Evolutionary conservation across 2,888 invertebrate species (phyloP), one percentile per base, ranked within the genome.

Genomic region (Beris chalybata): DNA sequence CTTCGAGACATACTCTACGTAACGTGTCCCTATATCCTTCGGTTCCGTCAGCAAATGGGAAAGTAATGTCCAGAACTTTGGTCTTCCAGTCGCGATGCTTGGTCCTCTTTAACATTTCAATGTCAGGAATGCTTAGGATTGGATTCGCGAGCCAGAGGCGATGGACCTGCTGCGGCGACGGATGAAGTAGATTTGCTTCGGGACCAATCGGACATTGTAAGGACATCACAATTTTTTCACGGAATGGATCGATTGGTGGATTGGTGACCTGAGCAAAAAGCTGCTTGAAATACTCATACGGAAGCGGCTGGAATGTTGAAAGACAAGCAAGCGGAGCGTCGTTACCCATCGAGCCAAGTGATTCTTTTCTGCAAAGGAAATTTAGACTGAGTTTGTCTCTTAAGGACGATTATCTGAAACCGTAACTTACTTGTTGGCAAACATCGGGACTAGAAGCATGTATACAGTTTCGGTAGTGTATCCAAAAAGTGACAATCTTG

Each of bases 221-320:
- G 0, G 97, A 97, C 98, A 99, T 99, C 69, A 99, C 97, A 71
- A 98, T 93, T 82, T 95, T 95, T 83, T 99, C 99, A 74, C 87
- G 85, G 87, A 99, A 98, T 45, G 99, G 99, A 84, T 99, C 99
- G 73, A 99, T 98, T 4, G 99, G 99, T 5, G 99, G 99, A 84
- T 99, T 99, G 74, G 99, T 99, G 73, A 97, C 95, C 85, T 99
- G 99, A 44, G 99, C 99, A 82, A 99, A 99, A 54, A 98, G 84
- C 79, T 99, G 99, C 78, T 99, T 98, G 85, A 99, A 99, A 82
- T 99, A 99, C 73, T 95, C 95, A 80, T 97, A 99, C 2, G 94
- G 86, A 67, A 97, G 83, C 7, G 99, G 99, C 78, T 97, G 93
- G 83, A 94, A 97, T 78, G 89, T 86, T 1, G 98, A 99, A 31